Percentiles rank a stretch among this genome's conserved stretches.
Conservation (phyloP, 2,797 vertebrate species). For the Mycteria americana region DNA sequence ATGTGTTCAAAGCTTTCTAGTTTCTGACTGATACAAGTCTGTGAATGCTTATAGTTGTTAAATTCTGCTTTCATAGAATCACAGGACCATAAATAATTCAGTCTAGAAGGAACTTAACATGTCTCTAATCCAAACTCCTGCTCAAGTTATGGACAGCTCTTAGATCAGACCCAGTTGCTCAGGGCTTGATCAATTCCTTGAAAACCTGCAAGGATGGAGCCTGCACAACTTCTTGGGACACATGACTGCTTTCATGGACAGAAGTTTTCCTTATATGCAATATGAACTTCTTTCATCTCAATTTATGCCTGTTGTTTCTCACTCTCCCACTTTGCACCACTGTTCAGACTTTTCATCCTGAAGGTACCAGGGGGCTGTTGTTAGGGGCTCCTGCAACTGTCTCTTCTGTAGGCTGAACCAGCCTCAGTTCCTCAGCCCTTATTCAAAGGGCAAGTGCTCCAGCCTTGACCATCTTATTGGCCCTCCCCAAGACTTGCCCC, state of each 20-base stretch:
- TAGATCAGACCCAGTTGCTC: fast-evolving
- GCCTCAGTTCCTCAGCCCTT: not conserved
- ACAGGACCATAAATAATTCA: not conserved
- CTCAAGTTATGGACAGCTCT: not conserved
- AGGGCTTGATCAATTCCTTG: not conserved
- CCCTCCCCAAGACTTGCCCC: not conserved
- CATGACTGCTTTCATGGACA: not conserved
- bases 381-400: not conserved
- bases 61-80: not conserved
- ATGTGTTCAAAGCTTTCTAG: not conserved
- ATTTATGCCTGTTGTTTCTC: not conserved
- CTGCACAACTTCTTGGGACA: not conserved
- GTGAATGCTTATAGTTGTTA: not conserved
- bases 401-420: not conserved
- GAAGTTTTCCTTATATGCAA: not conserved
- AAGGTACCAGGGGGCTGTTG: not conserved
- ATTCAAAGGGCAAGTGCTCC: not conserved
- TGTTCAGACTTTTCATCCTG: not conserved
- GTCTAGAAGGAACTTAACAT: not conserved
- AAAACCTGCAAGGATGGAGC: not conserved
- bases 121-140: not conserved
- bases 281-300: not conserved
- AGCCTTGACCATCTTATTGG: not conserved
- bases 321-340: not conserved
- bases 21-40: not conserved